Evolutionary conservation across 2,888 invertebrate genomes (phyloP), one percentile per base, ranked within the genome.

Genomic region (Chymomyza amoena): DNA sequence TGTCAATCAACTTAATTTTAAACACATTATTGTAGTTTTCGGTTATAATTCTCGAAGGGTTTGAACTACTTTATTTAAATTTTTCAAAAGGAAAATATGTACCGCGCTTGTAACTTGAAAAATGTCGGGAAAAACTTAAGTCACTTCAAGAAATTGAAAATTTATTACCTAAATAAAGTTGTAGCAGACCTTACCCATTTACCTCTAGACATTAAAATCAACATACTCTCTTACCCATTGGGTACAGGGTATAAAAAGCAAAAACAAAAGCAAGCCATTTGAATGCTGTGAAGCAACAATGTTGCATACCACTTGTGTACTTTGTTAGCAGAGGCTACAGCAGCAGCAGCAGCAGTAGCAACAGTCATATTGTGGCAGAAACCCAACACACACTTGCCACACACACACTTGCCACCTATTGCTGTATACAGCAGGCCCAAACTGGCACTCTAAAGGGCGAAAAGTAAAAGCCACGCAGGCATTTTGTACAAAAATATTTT

Each of bases 231-330:
- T 32, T 32, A 32, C 7, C 32, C 32, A 7, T 32, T 7, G 57
- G n/a, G 25, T 25, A n/a, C 57, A 57, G 39, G 5, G 32, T n/a
- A 64, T 10, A 62, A 70, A 64, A 28, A 61, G 36, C 50, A 60
- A 57, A 25, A 25, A 36, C 39, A 57, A 63, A 61, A 71, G 69
- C 61, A 68, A 60, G 81, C 82, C 87, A 84, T 85, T 85, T 83
- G 85, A 83, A 83, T 85, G 83, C 79, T 85, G 86, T 76, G 86
- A 75, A 84, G 87, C 80, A 86, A 84, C 84, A 84, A 86, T 86
- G 84, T 84, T 84, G 84, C 87, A 86, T 84, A 74, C 87, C 87
- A 86, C 87, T 84, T 82, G 84, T 82, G 82, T 75, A 84, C 84
- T 84, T 84, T 84, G 84, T 84, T 84, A 82, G 82, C 76, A 83